Evolutionary conservation across 2,888 invertebrate genomes (phyloP), one percentile per base, ranked within the genome.

Genomic region (Drosophila subquinaria): DNA sequence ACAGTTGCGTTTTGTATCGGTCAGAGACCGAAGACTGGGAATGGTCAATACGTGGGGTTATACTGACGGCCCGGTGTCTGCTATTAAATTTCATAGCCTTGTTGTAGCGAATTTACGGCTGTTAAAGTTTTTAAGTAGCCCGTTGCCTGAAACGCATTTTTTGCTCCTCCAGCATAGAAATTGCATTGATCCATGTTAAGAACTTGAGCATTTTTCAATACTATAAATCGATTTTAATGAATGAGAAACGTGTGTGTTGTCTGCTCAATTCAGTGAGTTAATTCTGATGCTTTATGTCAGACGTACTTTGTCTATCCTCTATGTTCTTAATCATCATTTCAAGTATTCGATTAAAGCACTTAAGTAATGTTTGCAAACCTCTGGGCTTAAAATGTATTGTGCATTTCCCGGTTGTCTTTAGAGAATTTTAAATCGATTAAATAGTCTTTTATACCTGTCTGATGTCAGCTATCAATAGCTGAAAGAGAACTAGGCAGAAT

Each of bases 31-130:
- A 9, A 55, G 13, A 1, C 35, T 20, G n/a, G 35, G 45, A 80
- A 76, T 77, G 77, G 80, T 76, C 67, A 80, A 70, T 70, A 80
- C 80, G 76, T 80, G 77, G 56, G 43, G 45, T 57, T 42, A 17
- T 43, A 61, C 64, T 65, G 40, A 51, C 48, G 53, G 64, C 33
- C 15, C 59, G 48, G 27, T 50, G 72, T 79, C 57, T 68, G 81
- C 83, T 75, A 88, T 83, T 88, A 83, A 83, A 83, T 88, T 83
- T 83, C 87, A 83, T 83, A 75, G 83, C 77, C 87, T 69, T 73
- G 77, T 88, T 86, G 83, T 69, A 66, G 66, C 72, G 72, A 83
- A 86, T 88, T 86, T 86, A 83, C 83, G 89, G 77, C 84, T 86
- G 53, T 88, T 86, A 48, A 82, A 88, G 77, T 82, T 83, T 80